Evolutionary conservation across 2,797 vertebrate species (phyloP).

Genomic region (Eupleurogrammus muticus): DNA sequence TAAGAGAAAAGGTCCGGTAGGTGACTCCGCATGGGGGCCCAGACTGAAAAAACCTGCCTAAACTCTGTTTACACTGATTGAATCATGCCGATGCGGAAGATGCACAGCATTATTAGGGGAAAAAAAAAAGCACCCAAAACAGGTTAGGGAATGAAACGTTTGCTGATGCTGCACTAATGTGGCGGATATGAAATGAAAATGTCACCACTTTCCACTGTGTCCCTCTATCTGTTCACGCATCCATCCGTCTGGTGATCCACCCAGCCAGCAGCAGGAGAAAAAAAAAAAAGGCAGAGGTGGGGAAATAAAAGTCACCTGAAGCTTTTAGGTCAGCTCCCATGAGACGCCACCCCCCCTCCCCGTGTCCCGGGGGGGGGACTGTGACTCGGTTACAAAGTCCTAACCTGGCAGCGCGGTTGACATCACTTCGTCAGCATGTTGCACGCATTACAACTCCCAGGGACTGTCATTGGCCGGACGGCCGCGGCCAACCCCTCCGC

Average conservation of each 20-base stretch:
- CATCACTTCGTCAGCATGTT: slow-evolving; percentile 54
- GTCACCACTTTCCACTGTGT: slow-evolving; percentile 61
- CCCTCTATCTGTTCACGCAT: slow-evolving; percentile 64
- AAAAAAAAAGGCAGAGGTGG: slow-evolving; percentile 29
- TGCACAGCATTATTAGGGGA: slow-evolving; percentile 12
- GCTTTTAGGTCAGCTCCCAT: slow-evolving; percentile 64
- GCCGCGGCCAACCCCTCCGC: slow-evolving; percentile 43
- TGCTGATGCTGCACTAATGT: slow-evolving; percentile 81
- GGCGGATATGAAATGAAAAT: slow-evolving; percentile 79
- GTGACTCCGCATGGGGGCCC: slow-evolving; percentile 55
- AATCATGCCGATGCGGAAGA: slow-evolving; percentile 76
- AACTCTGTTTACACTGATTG: slow-evolving; percentile 74
- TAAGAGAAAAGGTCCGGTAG: slow-evolving; percentile 73
- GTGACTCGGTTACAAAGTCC: slow-evolving; percentile 46
- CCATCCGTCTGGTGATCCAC: slow-evolving; percentile 69
- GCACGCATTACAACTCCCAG: slow-evolving; percentile 31
- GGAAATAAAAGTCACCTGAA: slow-evolving; percentile 53
- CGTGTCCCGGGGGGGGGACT: slow-evolving; percentile 31
- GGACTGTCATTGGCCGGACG: slow-evolving; percentile 54
- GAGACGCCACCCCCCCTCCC: slow-evolving; percentile 34
- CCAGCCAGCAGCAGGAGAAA: slow-evolving; percentile 46
- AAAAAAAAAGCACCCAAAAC: slow-evolving; percentile 63
- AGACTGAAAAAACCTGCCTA: slow-evolving; percentile 57
- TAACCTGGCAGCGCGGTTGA: slow-evolving; percentile 47
- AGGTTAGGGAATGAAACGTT: slow-evolving; percentile 72